These are phyloP conservation scores for Glandiceps talaboti DNA, from an alignment of 53 echinoderm and acorn worm species.

Conservation along the genomic window DNA sequence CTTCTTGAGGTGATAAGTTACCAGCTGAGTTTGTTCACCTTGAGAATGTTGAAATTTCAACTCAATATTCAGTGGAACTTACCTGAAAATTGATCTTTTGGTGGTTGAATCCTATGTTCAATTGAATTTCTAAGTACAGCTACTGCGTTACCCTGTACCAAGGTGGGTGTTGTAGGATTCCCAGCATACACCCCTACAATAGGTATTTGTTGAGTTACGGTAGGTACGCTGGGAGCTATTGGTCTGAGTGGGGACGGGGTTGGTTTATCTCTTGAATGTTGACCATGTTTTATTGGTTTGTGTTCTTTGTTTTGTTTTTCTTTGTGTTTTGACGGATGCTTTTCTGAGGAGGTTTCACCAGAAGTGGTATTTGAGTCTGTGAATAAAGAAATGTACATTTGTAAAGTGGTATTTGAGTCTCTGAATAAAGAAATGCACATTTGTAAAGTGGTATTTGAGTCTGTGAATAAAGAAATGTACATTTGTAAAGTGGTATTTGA, in stretches of 20 bases:
- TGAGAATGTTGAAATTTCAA: too few species aligned
- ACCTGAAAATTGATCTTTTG: not conserved
- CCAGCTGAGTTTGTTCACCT: too few species aligned
- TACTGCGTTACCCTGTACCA: not conserved
- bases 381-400: too few species aligned
- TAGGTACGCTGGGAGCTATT: not conserved
- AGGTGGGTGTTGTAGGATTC: not conserved
- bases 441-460: too few species aligned
- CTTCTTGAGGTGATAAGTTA: too few species aligned
- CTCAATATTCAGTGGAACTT: too few species aligned
- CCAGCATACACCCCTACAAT: not conserved
- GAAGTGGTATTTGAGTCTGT: not conserved
- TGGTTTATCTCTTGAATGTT: not conserved
- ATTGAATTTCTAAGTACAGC: not conserved
- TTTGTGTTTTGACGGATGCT: not conserved
- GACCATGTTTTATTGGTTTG: not conserved
- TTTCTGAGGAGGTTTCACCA: not conserved
- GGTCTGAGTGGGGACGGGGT: not conserved
- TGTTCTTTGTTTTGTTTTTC: not conserved
- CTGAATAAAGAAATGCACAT: too few species aligned
- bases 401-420: too few species aligned
- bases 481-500: too few species aligned
- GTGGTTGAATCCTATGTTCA: not conserved
- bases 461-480: too few species aligned
- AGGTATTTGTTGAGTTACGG: not conserved